Evolutionary conservation across 2,797 vertebrate species (phyloP), one percentile per base, ranked within the genome.

Genomic region (Lagocephalus sceleratus): DNA sequence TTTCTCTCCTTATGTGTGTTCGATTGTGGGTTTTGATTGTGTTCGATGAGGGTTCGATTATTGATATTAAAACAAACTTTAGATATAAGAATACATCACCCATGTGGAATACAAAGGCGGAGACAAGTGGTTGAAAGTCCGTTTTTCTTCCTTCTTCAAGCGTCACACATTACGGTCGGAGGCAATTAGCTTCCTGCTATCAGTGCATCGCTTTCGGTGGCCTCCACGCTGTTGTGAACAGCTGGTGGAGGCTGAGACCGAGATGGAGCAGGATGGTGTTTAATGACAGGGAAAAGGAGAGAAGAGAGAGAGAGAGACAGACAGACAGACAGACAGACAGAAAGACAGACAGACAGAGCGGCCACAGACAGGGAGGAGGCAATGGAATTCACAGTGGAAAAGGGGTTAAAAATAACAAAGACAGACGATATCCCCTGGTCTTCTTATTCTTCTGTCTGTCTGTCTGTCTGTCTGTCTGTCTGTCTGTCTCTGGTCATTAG

Each of bases 161-260:
- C 57, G 51, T 53, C 40, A 39, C 68, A 71, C 71, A 70, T 83
- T 82, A 83, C 29, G 54, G 67, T 64, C 57, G 53, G 68, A 83
- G 65, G 72, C 78, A 82, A 86, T 88, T 80, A 84, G 69, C 78
- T 76, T 79, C 83, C 80, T 78, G 74, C 80, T 78, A 84, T 78
- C 71, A 72, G 64, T 52, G 48, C 62, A 61, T 65, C 38, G 17
- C 62, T 68, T 69, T 47, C 66, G 75, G 53, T 71, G 58, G 75
- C 58, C 63, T 65, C 26, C 66, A 68, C 69, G 71, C 52, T 73
- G 68, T 76, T 71, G 70, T 62, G 54, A 80, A 80, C 78, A 85
- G 77, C 85, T 88, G 82, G 68, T 64, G 62, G 46, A 73, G 46
- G 65, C 67, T 26, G 58, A 73, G 57, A 59, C 66, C 51, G 72